These are phyloP conservation scores for Eulemur rufifrons DNA, from an alignment of 2,113 vertebrate species.

Conservation along the genomic window DNA sequence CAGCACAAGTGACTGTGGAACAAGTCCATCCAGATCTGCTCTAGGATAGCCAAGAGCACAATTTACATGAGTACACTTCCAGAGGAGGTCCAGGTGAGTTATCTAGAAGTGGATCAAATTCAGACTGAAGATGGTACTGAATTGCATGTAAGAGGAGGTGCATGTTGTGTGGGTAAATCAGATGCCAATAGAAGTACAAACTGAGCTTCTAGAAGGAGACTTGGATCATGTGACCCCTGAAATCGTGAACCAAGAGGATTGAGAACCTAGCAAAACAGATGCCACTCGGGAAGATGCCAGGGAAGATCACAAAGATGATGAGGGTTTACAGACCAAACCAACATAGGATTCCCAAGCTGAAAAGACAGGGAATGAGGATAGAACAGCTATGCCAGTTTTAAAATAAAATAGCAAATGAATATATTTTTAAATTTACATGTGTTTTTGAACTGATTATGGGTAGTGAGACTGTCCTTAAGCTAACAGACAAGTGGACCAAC, in stretches of 20 bases:
- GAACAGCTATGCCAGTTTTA: slow-evolving; percentile 58
- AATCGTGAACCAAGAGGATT: slow-evolving; percentile 75
- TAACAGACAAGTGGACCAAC: slow-evolving; percentile 82
- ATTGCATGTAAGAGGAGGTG: slow-evolving; percentile 83
- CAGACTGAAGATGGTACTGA: slow-evolving; percentile 87
- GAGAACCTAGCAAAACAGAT: slow-evolving; percentile 51
- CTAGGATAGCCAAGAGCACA: slow-evolving; percentile 77
- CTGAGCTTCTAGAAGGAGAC: slow-evolving; percentile 82
- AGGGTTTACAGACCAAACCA: slow-evolving; percentile 71
- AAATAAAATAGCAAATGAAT: slow-evolving; percentile 73
- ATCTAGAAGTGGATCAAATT: slow-evolving; percentile 88
- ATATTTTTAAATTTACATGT: slow-evolving; percentile 76
- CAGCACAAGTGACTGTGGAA: slow-evolving; percentile 86
- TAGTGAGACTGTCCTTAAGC: slow-evolving; percentile 61
- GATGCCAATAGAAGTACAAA: slow-evolving; percentile 87
- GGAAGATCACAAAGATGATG: slow-evolving; percentile 66
- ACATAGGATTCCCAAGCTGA: slow-evolving; percentile 63
- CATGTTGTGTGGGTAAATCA: slow-evolving; percentile 85
- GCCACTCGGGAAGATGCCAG: neutral
- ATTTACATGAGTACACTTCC: slow-evolving; percentile 84
- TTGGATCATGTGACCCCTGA: slow-evolving; percentile 80
- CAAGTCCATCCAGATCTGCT: slow-evolving; percentile 89
- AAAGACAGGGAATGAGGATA: slow-evolving; percentile 66
- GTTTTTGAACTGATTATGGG: slow-evolving; percentile 63
- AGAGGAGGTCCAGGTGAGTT: slow-evolving; percentile 87